These are phyloP conservation scores for Acanthopleura granulata DNA, from an alignment of 2,888 invertebrate species.

Conservation along the genomic window DNA sequence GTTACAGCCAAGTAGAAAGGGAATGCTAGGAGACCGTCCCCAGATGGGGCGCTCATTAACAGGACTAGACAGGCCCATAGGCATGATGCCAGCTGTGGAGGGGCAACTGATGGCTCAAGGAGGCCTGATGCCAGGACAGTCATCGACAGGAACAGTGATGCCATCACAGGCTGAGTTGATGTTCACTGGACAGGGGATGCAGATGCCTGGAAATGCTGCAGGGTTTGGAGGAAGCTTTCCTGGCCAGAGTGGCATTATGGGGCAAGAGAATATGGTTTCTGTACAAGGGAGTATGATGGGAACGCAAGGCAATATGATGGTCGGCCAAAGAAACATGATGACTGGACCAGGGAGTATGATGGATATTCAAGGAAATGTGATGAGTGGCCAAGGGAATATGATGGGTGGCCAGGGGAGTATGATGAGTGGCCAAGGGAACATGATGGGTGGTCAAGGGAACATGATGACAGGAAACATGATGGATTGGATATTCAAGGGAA, in stretches of 20 bases:
- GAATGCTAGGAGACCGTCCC: too few relatives aligned
- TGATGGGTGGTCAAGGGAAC: not conserved
- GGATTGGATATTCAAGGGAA: not conserved
- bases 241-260: not conserved
- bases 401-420: not conserved
- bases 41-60: too few relatives aligned
- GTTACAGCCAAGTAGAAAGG: too few relatives aligned
- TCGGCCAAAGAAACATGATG: not conserved
- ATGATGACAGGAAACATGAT: not conserved
- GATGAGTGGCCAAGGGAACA: not conserved
- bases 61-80: too few relatives aligned
- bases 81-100: too few relatives aligned
- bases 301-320: not conserved
- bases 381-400: not conserved
- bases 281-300: not conserved
- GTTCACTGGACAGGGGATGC: too few relatives aligned
- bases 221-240: too few relatives aligned
- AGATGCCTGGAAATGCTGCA: too few relatives aligned
- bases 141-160: too few relatives aligned
- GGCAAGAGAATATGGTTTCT: not conserved
- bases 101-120: too few relatives aligned
- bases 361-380: not conserved
- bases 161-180: too few relatives aligned
- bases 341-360: not conserved
- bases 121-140: too few relatives aligned